These are phyloP conservation scores for Neoniphon sammara DNA, from an alignment of 2,797 vertebrate genomes.

Conservation along the genomic window DNA sequence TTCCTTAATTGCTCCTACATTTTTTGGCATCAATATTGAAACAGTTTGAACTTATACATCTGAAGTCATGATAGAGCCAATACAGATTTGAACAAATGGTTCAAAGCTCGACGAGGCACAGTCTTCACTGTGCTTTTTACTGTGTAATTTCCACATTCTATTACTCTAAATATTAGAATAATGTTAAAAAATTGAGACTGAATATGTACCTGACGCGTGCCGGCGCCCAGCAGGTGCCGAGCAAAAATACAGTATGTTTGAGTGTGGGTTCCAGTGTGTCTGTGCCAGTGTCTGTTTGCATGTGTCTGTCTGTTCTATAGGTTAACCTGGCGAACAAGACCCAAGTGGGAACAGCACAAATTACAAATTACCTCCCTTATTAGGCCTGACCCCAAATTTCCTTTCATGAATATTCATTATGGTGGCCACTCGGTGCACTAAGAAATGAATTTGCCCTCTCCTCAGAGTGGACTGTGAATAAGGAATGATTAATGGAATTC, in stretches of 20 bases:
- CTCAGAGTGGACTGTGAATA: slow-evolving; percentile 84
- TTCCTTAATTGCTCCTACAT: slow-evolving; percentile 11
- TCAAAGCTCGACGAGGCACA: slow-evolving; percentile 4
- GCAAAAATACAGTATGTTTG: slow-evolving; percentile 61
- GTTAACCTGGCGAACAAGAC: slow-evolving; percentile 85
- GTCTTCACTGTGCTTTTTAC: neutral
- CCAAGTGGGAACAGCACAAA: slow-evolving; percentile 83
- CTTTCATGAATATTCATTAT: slow-evolving; percentile 89
- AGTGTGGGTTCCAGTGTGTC: slow-evolving; percentile 53
- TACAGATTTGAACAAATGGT: neutral
- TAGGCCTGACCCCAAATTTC: slow-evolving; percentile 89
- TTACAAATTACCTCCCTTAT: slow-evolving; percentile 89
- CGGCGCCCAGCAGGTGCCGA: slow-evolving; percentile 39
- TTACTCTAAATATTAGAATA: slow-evolving; percentile 41
- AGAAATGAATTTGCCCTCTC: slow-evolving; percentile 84
- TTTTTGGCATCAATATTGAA: slow-evolving; percentile 20
- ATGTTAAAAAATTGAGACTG: slow-evolving; percentile 49
- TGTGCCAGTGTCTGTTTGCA: slow-evolving; percentile 52
- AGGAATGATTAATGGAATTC: slow-evolving; percentile 89
- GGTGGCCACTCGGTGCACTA: slow-evolving; percentile 72
- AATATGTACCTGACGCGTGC: slow-evolving; percentile 49
- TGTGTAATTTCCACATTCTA: slow-evolving; percentile 9
- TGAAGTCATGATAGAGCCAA: slow-evolving; percentile 29
- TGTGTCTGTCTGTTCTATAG: slow-evolving; percentile 71
- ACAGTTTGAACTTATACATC: slow-evolving; percentile 18